Conservation (phyloP, 2,888 invertebrate species). For the Therioaphis trifolii region DNA sequence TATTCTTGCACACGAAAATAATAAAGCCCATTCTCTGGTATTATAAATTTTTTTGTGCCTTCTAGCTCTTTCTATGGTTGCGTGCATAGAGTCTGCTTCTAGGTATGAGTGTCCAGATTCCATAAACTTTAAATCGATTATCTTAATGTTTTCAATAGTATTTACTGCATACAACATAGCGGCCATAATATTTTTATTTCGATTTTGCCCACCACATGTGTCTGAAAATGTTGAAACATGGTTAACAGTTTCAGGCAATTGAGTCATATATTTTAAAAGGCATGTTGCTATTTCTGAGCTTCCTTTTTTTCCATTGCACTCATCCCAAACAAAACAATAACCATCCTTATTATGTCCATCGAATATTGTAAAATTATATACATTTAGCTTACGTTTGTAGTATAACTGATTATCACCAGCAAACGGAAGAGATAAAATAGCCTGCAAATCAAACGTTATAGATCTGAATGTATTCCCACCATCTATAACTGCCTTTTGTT, state of each 20-base stretch:
- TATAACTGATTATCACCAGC: constrained; percentile 19
- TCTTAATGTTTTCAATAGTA: constrained; percentile 61
- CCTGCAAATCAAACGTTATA: constrained; percentile 7
- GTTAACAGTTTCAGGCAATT: background rate
- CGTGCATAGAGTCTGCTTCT: constrained; percentile 64
- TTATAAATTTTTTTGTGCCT: constrained; percentile 1
- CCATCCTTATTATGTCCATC: constrained; percentile 11
- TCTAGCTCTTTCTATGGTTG: constrained; percentile 63
- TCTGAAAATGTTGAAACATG: constrained; percentile 23
- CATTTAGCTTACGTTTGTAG: constrained; percentile 23
- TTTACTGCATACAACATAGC: constrained; percentile 65
- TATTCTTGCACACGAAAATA: background rate
- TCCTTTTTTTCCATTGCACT: constrained; percentile 37
- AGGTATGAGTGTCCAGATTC: constrained; percentile 65
- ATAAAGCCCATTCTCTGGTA: background rate
- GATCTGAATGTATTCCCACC: background rate
- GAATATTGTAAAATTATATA: constrained; percentile 56
- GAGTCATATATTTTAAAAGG: constrained; percentile 24
- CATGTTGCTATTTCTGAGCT: constrained; percentile 39
- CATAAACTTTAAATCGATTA: constrained; percentile 65
- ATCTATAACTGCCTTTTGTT: background rate
- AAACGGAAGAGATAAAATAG: constrained; percentile 3
- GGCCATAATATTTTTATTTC: constrained; percentile 51
- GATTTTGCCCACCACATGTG: constrained; percentile 49
- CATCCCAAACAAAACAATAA: constrained; percentile 38